These are phyloP conservation scores for Manduca sexta DNA, from an alignment of 1,140 invertebrate species.

Conservation along the genomic window DNA sequence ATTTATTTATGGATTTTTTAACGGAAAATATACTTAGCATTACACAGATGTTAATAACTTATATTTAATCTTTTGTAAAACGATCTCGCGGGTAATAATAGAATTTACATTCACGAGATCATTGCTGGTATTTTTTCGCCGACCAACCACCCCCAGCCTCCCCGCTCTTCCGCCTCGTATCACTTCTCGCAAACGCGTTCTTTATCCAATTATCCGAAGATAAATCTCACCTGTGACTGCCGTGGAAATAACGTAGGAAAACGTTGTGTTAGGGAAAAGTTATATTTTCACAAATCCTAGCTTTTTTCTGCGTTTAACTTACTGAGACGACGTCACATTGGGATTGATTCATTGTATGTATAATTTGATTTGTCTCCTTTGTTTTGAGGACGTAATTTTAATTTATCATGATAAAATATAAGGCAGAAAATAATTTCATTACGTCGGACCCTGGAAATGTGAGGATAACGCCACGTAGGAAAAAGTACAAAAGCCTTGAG, in stretches of 20 bases:
- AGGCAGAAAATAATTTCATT: no score
- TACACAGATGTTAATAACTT: no score
- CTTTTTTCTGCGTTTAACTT: constrained; percentile 34
- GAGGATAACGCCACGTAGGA: no score
- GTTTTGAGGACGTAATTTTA: no score
- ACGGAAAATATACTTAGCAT: no score
- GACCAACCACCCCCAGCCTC: constrained; percentile 13
- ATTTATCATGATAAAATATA: no score
- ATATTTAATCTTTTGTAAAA: neutral
- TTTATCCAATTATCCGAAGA: constrained; percentile 71
- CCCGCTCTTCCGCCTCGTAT: constrained; percentile 56
- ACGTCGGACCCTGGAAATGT: no score
- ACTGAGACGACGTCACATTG: constrained; percentile 16
- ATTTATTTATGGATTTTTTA: no score
- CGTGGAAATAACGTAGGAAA: constrained; percentile 58
- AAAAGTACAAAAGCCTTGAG: no score
- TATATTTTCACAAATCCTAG: constrained; percentile 46
- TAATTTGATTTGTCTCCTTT: constrained; percentile 16
- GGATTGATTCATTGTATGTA: constrained; percentile 11
- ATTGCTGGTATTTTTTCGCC: neutral
- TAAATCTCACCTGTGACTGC: constrained; percentile 70
- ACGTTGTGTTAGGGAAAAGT: constrained; percentile 55
- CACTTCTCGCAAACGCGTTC: constrained; percentile 65
- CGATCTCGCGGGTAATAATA: neutral
- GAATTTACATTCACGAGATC: constrained; percentile 11